Evolutionary conservation across 2,113 vertebrate species (phyloP).

Genomic region (Falcunculus frontatus): DNA sequence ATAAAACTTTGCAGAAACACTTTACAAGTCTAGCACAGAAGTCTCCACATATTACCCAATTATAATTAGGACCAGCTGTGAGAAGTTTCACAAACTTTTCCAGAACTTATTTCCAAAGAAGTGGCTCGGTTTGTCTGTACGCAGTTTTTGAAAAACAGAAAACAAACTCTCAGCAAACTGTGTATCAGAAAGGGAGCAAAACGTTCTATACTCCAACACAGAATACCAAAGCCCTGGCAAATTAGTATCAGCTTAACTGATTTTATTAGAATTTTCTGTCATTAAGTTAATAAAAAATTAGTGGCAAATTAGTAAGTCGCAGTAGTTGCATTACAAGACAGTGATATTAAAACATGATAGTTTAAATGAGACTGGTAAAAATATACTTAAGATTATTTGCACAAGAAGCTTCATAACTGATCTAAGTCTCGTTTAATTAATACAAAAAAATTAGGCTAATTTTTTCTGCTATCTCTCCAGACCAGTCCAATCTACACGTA

Average conservation of each 20-base stretch:
- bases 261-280: neutral
- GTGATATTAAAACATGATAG: neutral
- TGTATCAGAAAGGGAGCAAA: neutral
- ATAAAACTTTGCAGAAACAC: neutral
- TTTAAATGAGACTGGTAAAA: slow-evolving; percentile 2
- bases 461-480: neutral
- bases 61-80: neutral
- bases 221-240: neutral
- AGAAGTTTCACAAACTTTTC: neutral
- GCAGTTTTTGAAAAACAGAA: neutral
- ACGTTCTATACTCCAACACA: neutral
- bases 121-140: neutral
- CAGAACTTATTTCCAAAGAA: neutral
- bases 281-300: slow-evolving; percentile 35
- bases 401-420: neutral
- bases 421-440: neutral
- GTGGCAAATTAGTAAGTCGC: neutral
- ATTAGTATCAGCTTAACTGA: slow-evolving; percentile 1
- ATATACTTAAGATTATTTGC: neutral
- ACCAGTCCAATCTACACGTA: neutral
- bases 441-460: neutral
- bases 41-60: neutral
- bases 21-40: neutral
- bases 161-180: neutral
- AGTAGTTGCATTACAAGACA: neutral